Percentiles rank a stretch among this genome's conserved stretches.
Evolutionary conservation across 2,113 vertebrate species (phyloP).

Genomic region (Rhodinocichla rosea): DNA sequence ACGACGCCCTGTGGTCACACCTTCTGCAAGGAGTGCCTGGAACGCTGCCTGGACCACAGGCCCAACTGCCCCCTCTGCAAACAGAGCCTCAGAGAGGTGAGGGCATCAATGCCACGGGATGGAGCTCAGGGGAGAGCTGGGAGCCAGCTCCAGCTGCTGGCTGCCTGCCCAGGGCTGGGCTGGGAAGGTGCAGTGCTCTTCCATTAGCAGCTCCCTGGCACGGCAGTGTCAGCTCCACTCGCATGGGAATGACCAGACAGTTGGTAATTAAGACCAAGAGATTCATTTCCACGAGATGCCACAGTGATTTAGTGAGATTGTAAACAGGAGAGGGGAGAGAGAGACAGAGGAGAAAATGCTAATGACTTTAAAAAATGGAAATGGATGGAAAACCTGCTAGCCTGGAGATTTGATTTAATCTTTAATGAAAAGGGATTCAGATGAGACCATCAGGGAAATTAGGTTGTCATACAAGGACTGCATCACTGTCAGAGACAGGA

Average conservation of each 20-base stretch:
- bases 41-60: constrained; percentile 88
- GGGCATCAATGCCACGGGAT: fast-evolving
- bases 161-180: neutral
- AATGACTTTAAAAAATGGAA: constrained; percentile 43
- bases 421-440: constrained; percentile 26
- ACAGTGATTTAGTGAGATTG: constrained; percentile 10
- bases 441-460: constrained; percentile 33
- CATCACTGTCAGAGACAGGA: constrained; percentile 20
- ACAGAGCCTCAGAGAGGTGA: constrained; percentile 87
- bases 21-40: constrained; percentile 89
- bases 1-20: constrained; percentile 91
- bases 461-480: constrained; percentile 53
- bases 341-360: neutral
- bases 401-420: constrained; percentile 33
- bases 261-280: constrained; percentile 27
- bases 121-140: neutral
- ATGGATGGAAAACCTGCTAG: constrained; percentile 17
- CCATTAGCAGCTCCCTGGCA: neutral
- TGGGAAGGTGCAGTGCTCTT: neutral
- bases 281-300: constrained; percentile 37
- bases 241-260: neutral
- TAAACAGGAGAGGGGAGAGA: neutral
- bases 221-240: fast-evolving
- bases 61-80: constrained; percentile 91
- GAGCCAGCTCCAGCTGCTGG: neutral